Conservation (phyloP, 2,888 invertebrate genomes). For the Vandiemenella viatica region DNA sequence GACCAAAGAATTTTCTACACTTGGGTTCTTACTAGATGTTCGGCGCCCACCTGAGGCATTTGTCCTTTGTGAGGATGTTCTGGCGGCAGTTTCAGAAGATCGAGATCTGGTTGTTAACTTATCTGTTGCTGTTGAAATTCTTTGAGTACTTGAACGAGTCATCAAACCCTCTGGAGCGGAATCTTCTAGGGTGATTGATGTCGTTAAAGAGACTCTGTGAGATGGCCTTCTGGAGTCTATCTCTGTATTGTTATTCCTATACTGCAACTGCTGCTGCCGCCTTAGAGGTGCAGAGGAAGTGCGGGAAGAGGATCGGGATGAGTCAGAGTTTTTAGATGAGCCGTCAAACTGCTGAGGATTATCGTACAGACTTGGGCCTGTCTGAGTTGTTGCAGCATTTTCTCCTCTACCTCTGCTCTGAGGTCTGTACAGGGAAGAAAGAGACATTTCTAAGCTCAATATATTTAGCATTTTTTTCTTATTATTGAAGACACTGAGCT, state of each 20-base stretch:
- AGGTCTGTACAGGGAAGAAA: conserved; percentile 11
- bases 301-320: too few species aligned
- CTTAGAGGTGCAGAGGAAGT: too few species aligned
- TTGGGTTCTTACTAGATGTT: too few species aligned
- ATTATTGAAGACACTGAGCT: neutral
- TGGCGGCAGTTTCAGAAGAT: too few species aligned
- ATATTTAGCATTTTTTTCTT: neutral
- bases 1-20: too few species aligned
- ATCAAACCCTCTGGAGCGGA: neutral
- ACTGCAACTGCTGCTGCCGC: neutral
- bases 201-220: conserved; percentile 5
- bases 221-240: conserved; percentile 1
- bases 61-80: too few species aligned
- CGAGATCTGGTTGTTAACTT: too few species aligned
- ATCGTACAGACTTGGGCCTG: neutral
- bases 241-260: neutral
- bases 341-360: too few species aligned
- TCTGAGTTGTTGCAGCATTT: neutral
- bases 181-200: conserved; percentile 5
- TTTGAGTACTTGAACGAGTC: too few species aligned
- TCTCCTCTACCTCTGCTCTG: conserved; percentile 9
- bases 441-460: conserved; percentile 2
- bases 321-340: too few species aligned
- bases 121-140: too few species aligned
- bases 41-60: too few species aligned